phyloP scores from a whole-genome alignment of 2,888 invertebrate genomes.

The Camptogramma bilineatum region DNA sequence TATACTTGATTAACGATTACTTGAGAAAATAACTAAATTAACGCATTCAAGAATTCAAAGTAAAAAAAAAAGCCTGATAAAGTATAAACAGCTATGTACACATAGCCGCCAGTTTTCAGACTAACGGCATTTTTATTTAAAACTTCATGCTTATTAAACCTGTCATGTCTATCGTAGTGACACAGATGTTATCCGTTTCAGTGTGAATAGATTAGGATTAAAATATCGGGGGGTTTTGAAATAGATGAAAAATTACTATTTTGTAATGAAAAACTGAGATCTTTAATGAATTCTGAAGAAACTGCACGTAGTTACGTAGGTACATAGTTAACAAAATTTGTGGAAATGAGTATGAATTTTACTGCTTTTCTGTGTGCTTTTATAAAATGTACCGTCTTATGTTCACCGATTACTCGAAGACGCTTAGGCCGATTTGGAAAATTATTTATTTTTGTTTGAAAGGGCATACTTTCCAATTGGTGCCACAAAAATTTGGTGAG shows the following conservation, averaged over 20 bases:
- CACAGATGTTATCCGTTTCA: conserved; percentile 43
- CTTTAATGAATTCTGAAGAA: too few species aligned
- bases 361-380: too few species aligned
- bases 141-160: conserved; percentile 61
- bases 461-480: too few species aligned
- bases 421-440: too few species aligned
- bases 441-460: too few species aligned
- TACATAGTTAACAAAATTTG: too few species aligned
- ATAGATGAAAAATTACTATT: conserved; percentile 19
- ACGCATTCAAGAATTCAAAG: conserved; percentile 17
- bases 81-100: conserved; percentile 32
- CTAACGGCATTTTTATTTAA: conserved; percentile 41
- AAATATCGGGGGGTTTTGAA: conserved; percentile 31
- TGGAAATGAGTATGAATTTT: too few species aligned
- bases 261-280: conserved; percentile 1
- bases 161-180: conserved; percentile 50
- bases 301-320: too few species aligned
- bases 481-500: too few species aligned
- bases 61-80: conserved; percentile 18
- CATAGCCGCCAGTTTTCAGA: conserved; percentile 29
- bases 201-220: conserved; percentile 37
- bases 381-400: too few species aligned
- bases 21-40: conserved; percentile 11
- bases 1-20: neutral
- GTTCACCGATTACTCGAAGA: too few species aligned